These are phyloP conservation scores for Scaptomyza pallida DNA, from an alignment of 1,140 invertebrate species.

Conservation along the genomic window DNA sequence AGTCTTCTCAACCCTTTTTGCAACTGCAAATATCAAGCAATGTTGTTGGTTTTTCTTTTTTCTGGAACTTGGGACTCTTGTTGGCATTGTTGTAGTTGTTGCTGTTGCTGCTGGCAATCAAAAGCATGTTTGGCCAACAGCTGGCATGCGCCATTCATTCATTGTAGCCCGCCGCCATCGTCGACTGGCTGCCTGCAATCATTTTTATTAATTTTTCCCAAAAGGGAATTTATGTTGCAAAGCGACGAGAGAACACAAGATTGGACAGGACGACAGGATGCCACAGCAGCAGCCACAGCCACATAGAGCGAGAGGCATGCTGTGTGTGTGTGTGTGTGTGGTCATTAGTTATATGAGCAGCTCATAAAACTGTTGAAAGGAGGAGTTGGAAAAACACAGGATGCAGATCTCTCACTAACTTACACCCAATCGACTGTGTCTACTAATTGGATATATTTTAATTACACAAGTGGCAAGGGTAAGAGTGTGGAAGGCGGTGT, in stretches of 20 bases:
- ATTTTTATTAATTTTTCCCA: slow-evolving; percentile 81
- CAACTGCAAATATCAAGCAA: not conserved
- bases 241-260: slow-evolving; percentile 20
- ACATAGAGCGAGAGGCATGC: not conserved
- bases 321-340: slow-evolving; percentile 7
- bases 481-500: slow-evolving; percentile 33
- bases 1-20: not conserved
- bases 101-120: slow-evolving; percentile 69
- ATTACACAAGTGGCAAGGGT: slow-evolving; percentile 52
- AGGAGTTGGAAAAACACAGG: not conserved
- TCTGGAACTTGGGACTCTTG: slow-evolving; percentile 30
- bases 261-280: slow-evolving; percentile 15
- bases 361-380: slow-evolving; percentile 53
- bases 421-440: not conserved
- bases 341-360: slow-evolving; percentile 75
- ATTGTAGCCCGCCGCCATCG: slow-evolving; percentile 49
- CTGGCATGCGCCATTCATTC: slow-evolving; percentile 81
- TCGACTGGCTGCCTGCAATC: slow-evolving; percentile 60
- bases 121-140: slow-evolving; percentile 80
- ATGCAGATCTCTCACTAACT: slow-evolving; percentile 29
- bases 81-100: slow-evolving; percentile 12
- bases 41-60: slow-evolving; percentile 11
- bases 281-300: not conserved
- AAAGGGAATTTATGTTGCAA: slow-evolving; percentile 75
- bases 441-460: slow-evolving; percentile 79